Percentiles rank a stretch among this genome's conserved stretches.
phyloP scores from a whole-genome alignment of 2,888 invertebrate genomes.

The Drosophila emarginata region DNA sequence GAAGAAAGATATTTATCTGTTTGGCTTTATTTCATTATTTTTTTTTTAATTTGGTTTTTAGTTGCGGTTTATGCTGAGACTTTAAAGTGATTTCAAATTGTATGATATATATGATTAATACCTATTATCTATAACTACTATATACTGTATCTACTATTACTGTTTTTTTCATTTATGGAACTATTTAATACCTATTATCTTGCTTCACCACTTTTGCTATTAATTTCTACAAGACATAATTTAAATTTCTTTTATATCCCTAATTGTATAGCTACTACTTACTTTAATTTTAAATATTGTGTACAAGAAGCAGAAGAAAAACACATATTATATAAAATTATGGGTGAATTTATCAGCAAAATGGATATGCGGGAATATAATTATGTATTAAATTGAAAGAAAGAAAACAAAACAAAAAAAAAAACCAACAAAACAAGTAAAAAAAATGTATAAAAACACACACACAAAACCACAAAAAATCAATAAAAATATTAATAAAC shows the following conservation, averaged over 20 bases:
- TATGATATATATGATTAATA: slow-evolving; percentile 53
- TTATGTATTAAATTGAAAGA: slow-evolving; percentile 57
- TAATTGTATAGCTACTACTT: slow-evolving; percentile 72
- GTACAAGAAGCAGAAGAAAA: slow-evolving; percentile 50
- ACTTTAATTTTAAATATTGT: slow-evolving; percentile 55
- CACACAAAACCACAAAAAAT: slow-evolving; percentile 42
- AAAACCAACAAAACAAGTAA: slow-evolving; percentile 37
- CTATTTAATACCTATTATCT: slow-evolving; percentile 23
- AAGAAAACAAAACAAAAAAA: slow-evolving; percentile 36
- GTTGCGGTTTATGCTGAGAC: slow-evolving; percentile 41
- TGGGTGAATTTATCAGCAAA: slow-evolving; percentile 67
- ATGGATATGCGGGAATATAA: slow-evolving; percentile 71
- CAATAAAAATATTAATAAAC: slow-evolving; percentile 72
- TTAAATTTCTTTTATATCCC: slow-evolving; percentile 67
- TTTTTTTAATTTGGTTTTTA: slow-evolving; percentile 18
- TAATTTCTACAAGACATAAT: slow-evolving; percentile 69
- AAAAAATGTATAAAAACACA: slow-evolving; percentile 65
- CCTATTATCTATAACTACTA: slow-evolving; percentile 48
- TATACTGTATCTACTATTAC: slow-evolving; percentile 26
- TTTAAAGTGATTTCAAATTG: slow-evolving; percentile 70
- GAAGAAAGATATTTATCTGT: not conserved
- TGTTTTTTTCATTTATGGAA: slow-evolving; percentile 12
- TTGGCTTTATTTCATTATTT: slow-evolving; percentile 1
- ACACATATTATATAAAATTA: slow-evolving; percentile 63
- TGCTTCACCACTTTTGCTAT: slow-evolving; percentile 38